Evolutionary conservation across 2,113 vertebrate species (phyloP), one percentile per base, ranked within the genome.

Genomic region (Hippocampus guttulatus): DNA sequence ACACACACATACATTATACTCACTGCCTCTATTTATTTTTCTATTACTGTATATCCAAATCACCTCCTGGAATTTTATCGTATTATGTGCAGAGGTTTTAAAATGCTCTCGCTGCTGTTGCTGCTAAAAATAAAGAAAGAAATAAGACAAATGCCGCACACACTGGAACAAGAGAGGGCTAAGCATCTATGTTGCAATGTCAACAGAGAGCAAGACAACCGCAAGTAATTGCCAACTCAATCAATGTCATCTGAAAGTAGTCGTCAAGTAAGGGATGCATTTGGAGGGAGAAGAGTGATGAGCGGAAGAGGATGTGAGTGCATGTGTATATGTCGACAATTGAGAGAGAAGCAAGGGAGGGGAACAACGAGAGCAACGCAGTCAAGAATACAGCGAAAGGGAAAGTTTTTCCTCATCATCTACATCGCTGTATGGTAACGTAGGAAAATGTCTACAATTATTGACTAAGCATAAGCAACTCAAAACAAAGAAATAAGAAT

Each of bases 171-270:
- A 68, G 81, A 68, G 81, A 72, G 60, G 16, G 40, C 76, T 68
- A 57, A 82, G 70, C 64, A 66, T 67, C 69, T 25, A 47, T 80
- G 79, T 79, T 78, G 72, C 79, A 81, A 84, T 80, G 87, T 88
- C 86, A 88, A 86, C 81, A 63, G 74, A 71, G 2, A 74, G 67
- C 25, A 38, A 81, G 83, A 83, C 74, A 83, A 80, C 80, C 82
- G 72, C 75, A 63, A 77, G 69, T 87, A 88, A 88, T 85, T 85
- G 86, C 73, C 80, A 87, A 81, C 87, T 89, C 88, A 85, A 85
- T 90, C 87, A 86, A 87, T 84, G 81, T 90, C 85, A 86, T 78
- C 83, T 81, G 78, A 68, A 76, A 81, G 80, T 80, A 71, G 74
- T 63, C 78, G 74, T 71, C 71, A 58, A 78, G 72, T 77, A 66